Conservation (phyloP, 2,113 vertebrate genomes). For the Oryzias celebensis region DNA sequence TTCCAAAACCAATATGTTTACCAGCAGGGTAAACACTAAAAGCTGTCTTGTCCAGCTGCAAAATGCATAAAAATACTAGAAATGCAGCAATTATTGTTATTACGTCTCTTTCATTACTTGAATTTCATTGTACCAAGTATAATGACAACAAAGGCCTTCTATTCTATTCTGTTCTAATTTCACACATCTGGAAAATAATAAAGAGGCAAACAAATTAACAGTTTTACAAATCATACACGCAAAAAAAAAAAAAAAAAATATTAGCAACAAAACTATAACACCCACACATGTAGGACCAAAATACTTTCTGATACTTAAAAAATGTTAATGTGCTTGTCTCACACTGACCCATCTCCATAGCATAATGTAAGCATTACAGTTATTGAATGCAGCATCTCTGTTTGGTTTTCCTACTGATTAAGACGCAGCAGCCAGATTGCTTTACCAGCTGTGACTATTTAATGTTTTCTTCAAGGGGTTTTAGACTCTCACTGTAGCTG, state of each 20-base stretch:
- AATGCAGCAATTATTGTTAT: too few species aligned
- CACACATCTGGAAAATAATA: too few species aligned
- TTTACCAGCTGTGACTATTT: conserved; percentile 15
- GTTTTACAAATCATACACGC: conserved; percentile 9
- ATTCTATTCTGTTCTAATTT: too few species aligned
- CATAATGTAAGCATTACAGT: conserved; percentile 57
- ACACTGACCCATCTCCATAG: conserved; percentile 54
- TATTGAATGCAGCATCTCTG: conserved; percentile 29
- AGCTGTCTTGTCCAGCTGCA: too few species aligned
- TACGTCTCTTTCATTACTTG: too few species aligned
- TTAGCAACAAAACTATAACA: conserved; percentile 17
- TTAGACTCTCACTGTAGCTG: conserved; percentile 4
- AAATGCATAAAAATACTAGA: too few species aligned
- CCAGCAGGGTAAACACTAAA: too few species aligned
- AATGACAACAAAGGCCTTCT: too few species aligned
- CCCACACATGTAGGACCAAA: conserved; percentile 14
- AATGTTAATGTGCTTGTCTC: conserved; percentile 62
- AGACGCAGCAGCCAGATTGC: conserved; percentile 29
- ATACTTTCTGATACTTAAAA: conserved; percentile 48
- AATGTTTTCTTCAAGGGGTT: conserved; percentile 34
- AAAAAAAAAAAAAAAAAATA: conserved; percentile 1
- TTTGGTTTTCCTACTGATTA: conserved; percentile 36
- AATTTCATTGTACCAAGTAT: too few species aligned
- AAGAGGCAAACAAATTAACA: too few species aligned
- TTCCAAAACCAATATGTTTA: too few species aligned